Percentiles rank a stretch among this genome's conserved stretches.
Conservation (phyloP, 2,113 vertebrate species). For the Onychostruthus taczanowskii region DNA sequence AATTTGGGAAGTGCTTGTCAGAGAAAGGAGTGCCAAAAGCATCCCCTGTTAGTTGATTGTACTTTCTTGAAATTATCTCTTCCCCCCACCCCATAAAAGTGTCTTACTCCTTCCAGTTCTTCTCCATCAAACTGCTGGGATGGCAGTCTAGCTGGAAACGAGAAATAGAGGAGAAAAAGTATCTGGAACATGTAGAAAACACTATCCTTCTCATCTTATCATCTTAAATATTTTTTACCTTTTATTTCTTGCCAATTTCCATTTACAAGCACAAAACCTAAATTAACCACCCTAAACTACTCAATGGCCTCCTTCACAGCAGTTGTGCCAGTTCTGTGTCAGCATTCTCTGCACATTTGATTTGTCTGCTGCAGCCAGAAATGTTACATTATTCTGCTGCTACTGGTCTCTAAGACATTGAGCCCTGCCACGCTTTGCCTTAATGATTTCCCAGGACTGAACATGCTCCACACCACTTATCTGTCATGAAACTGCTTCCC, state of each 20-base stretch:
- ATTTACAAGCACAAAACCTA: neutral
- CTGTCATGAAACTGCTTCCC: neutral
- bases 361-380: neutral
- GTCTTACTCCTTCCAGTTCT: neutral
- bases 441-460: neutral
- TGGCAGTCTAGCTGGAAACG: neutral
- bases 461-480: neutral
- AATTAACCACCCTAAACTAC: neutral
- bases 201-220: neutral
- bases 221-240: neutral
- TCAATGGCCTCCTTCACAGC: neutral
- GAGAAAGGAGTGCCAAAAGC: neutral
- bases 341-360: neutral
- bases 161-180: neutral
- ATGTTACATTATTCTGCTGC: neutral
- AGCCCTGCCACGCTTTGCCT: neutral
- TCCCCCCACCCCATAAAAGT: neutral
- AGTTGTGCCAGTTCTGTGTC: neutral
- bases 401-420: neutral
- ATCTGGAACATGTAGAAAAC: neutral
- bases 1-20: neutral
- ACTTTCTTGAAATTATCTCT: neutral
- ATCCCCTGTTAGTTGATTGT: fast-evolving
- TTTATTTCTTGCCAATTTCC: neutral
- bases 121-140: neutral